Conservation (phyloP, 2,888 invertebrate genomes). For the Bombylius discolor region DNA sequence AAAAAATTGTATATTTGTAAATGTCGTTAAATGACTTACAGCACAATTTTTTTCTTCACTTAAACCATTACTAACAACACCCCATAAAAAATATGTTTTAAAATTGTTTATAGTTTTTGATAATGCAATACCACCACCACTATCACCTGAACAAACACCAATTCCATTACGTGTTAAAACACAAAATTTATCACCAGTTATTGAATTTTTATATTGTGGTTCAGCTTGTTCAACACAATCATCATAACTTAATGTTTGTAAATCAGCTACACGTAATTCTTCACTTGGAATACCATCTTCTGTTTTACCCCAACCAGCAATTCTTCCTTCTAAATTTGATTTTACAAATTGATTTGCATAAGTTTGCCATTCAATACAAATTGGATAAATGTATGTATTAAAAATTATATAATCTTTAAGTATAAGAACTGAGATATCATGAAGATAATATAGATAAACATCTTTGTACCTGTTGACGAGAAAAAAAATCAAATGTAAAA, state of each 20-base stretch:
- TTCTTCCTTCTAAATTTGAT: conserved; percentile 9
- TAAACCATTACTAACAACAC: conserved; percentile 20
- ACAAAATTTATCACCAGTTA: conserved; percentile 29
- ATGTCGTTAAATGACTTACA: conserved; percentile 9
- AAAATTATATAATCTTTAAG: conserved; percentile 22
- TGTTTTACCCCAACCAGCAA: conserved; percentile 20
- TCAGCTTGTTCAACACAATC: conserved; percentile 15
- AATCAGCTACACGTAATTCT: conserved; percentile 13
- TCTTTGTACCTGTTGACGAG: conserved; percentile 14
- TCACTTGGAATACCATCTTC: conserved; percentile 8
- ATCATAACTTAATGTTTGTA: conserved; percentile 14
- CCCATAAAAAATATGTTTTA: conserved; percentile 18
- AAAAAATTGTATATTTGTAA: conserved; percentile 16
- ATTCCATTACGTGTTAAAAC: conserved; percentile 17
- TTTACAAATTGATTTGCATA: conserved; percentile 8
- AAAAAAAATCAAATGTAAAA: background rate
- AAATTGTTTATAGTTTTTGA: background rate
- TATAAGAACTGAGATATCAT: conserved; percentile 30
- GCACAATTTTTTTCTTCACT: background rate
- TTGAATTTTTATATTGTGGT: conserved; percentile 12
- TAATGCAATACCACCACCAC: conserved; percentile 23
- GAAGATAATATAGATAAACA: conserved; percentile 17
- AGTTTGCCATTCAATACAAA: conserved; percentile 25
- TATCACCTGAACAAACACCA: conserved; percentile 21
- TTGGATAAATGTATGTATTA: conserved; percentile 27